Percentiles rank a stretch among this genome's conserved stretches.
Evolutionary conservation across 2,113 vertebrate genomes (phyloP).

Genomic region (Myxocyprinus asiaticus): DNA sequence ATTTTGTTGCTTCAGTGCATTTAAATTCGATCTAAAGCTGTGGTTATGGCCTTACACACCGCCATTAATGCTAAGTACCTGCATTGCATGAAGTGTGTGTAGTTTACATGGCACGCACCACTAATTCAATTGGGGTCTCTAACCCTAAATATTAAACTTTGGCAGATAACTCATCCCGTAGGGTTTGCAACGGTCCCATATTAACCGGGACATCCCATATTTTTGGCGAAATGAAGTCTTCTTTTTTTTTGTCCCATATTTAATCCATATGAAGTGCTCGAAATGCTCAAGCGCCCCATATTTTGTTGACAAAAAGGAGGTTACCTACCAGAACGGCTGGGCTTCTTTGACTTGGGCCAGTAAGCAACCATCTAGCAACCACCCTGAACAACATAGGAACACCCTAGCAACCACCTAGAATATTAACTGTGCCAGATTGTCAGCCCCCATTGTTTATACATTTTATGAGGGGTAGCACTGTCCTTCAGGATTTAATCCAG

Average conservation of each 20-base stretch:
- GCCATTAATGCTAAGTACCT: not conserved
- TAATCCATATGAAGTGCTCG: too few species aligned
- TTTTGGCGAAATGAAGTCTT: too few species aligned
- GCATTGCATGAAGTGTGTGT: not conserved
- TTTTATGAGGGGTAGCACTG: conserved; percentile 27
- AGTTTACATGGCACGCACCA: not conserved
- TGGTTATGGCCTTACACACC: not conserved
- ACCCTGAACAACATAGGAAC: not conserved
- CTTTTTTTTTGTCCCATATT: too few species aligned
- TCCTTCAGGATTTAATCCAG: conserved; percentile 49
- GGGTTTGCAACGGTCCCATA: too few species aligned
- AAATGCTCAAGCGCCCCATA: too few species aligned
- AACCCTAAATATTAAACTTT: too few species aligned
- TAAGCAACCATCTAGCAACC: not conserved
- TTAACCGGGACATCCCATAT: too few species aligned
- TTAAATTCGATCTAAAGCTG: not conserved
- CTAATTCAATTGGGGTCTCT: too few species aligned
- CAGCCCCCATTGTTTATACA: not conserved
- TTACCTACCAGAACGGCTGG: not conserved
- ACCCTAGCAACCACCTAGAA: not conserved
- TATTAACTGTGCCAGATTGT: too few species aligned
- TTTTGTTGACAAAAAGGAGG: too few species aligned
- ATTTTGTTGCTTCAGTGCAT: not conserved
- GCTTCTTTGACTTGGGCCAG: too few species aligned
- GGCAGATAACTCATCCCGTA: too few species aligned